Evolutionary conservation across 2,797 vertebrate species (phyloP), one percentile per base, ranked within the genome.

Genomic region (Champsocephalus esox): DNA sequence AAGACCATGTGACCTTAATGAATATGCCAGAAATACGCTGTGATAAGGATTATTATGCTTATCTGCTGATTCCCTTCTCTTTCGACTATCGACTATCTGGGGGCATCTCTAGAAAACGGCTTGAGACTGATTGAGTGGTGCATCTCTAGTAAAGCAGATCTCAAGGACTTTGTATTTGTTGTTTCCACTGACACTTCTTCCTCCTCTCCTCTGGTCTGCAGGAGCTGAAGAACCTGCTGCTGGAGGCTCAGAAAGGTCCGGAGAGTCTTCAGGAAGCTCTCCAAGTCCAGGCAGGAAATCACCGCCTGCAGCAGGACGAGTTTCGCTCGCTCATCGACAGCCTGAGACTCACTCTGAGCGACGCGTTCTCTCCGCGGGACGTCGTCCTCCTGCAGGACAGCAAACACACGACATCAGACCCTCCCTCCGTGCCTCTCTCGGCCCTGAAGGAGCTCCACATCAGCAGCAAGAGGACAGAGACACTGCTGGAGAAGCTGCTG

Each of bases 171-270:
- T 34, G 3, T 34, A 34, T 34, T 2, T 12, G 9, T 38, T 21
- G 16, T 58, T 50, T 34, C 12, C 49, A 21, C 24, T 62, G 16
- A 68, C 21, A 28, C 28, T 4, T 13, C 3, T 44, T 50, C 19
- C 44, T 48, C 19, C 44, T 48, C 28, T 5, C 64, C 32, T 38
- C 3, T 52, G 10, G 0, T 45, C 19, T 77, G 12, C 93, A 98
- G 91, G 98, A 99, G 88, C 89, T 99, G 48, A 98, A 97, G 91
- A 92, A 73, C 70, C 90, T 99, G 61, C 94, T 99, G 50, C 93
- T 98, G 75, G 97, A 98, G 89, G 97, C 98, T 1, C 98, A 99
- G 85, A 99, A 98, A 75, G 98, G 97, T 50, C 98, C 98, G 0
- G 88, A 95, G 75, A 99, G 93, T 81, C 94, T 99, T 32, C 98